These are phyloP conservation scores for Cecidostiba fungosa DNA, from an alignment of 2,888 invertebrate genomes.

Conservation along the genomic window DNA sequence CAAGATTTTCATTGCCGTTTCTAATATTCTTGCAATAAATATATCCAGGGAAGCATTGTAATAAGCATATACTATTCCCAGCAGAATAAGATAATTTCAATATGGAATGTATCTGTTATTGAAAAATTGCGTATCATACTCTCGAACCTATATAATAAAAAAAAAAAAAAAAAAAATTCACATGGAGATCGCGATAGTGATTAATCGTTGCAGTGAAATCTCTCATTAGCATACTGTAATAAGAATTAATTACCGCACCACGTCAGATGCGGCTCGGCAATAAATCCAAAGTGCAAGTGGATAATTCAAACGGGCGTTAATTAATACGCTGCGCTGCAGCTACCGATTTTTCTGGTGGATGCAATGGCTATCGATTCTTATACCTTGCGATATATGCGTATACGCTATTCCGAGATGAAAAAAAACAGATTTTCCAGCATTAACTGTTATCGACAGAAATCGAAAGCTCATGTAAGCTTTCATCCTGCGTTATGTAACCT, in stretches of 20 bases:
- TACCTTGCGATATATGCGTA: too few relatives aligned
- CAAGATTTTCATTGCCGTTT: slow-evolving; percentile 2
- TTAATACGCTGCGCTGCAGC: not conserved
- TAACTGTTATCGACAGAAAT: not conserved
- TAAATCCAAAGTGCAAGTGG: not conserved
- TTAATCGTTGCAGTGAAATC: not conserved
- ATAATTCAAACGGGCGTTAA: not conserved
- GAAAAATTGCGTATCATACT: not conserved
- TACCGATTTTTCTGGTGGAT: not conserved
- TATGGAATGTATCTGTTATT: not conserved
- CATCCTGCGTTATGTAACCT: not conserved
- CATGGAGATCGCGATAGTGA: not conserved
- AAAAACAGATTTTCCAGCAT: too few relatives aligned
- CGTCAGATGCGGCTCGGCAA: not conserved
- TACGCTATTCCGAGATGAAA: too few relatives aligned
- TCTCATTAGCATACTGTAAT: not conserved
- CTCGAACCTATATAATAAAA: too few relatives aligned
- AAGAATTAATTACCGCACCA: not conserved
- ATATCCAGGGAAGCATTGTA: not conserved
- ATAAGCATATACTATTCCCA: too few relatives aligned
- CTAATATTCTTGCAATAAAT: not conserved
- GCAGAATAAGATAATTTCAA: too few relatives aligned
- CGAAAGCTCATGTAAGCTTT: not conserved
- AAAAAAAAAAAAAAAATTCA: too few relatives aligned
- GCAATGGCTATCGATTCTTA: not conserved